phyloP scores from a whole-genome alignment of 1,140 invertebrate species.

The Arion vulgaris region DNA sequence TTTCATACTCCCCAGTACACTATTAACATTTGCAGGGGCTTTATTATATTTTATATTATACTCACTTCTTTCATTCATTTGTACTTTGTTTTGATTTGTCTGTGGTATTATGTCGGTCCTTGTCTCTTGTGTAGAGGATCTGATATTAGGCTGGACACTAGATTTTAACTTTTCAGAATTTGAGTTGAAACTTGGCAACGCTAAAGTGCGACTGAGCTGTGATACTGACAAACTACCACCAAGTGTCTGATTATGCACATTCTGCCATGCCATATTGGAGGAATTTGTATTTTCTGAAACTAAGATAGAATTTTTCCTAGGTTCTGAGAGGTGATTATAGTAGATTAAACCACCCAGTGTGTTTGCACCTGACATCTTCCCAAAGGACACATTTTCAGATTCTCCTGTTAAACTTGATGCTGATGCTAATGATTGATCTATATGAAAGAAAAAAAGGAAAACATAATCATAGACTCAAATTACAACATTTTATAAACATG shows the following conservation, averaged over 20 bases:
- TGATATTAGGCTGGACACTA: conserved; percentile 4
- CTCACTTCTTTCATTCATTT: not conserved
- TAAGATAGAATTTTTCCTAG: not conserved
- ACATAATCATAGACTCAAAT: no score
- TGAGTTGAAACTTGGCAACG: not conserved
- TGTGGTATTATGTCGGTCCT: not conserved
- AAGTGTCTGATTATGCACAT: not conserved
- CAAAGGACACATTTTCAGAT: not conserved
- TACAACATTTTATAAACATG: no score
- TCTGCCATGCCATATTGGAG: conserved; percentile 9
- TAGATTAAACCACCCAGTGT: conserved; percentile 52
- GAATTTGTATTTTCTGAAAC: conserved; percentile 30
- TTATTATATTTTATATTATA: not conserved
- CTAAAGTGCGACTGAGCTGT: not conserved
- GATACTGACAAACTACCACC: no score
- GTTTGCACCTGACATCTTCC: conserved; percentile 48
- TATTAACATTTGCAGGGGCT: not conserved
- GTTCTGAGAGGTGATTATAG: conserved; percentile 51
- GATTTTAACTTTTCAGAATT: not conserved
- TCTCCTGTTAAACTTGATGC: not conserved
- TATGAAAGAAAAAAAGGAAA: not conserved
- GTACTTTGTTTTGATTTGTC: not conserved
- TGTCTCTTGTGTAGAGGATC: not conserved
- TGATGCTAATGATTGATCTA: not conserved
- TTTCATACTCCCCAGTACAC: not conserved